These are phyloP conservation scores for Pimpla rufipes DNA, from an alignment of 2,888 invertebrate genomes.

Conservation along the genomic window DNA sequence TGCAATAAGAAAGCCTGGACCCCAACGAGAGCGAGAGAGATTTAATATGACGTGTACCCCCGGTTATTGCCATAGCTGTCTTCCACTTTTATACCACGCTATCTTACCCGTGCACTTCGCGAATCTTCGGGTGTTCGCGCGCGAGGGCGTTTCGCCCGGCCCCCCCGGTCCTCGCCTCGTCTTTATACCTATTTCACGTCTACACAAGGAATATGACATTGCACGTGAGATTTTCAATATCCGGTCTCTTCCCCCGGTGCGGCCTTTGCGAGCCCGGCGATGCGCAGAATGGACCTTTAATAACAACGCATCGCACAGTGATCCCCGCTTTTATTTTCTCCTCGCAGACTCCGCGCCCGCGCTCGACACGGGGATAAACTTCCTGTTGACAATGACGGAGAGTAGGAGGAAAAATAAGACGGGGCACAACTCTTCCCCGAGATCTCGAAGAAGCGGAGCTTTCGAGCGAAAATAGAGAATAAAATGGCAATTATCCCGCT, in stretches of 20 bases:
- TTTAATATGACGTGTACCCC: conserved; percentile 79
- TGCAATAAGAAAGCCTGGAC: conserved; percentile 76
- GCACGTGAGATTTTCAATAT: conserved; percentile 69
- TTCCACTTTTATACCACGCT: conserved; percentile 57
- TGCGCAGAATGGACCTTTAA: conserved; percentile 38
- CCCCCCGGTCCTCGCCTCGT: conserved; percentile 36
- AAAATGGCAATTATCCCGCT: neutral
- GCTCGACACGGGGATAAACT: neutral
- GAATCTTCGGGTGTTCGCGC: conserved; percentile 39
- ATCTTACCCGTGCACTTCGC: conserved; percentile 31
- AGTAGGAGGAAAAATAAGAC: neutral
- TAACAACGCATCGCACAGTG: conserved; percentile 6
- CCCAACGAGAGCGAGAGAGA: conserved; percentile 57
- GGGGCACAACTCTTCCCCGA: neutral
- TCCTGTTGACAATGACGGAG: neutral
- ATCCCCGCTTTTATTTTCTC: neutral
- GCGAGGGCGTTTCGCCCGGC: conserved; percentile 48
- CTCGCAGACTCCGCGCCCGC: neutral
- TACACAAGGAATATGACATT: conserved; percentile 58
- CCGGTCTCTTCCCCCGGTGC: neutral
- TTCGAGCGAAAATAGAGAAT: neutral
- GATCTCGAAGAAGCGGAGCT: neutral
- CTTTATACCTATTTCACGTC: conserved; percentile 41
- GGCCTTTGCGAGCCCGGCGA: conserved; percentile 23
- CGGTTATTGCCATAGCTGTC: conserved; percentile 75